Conservation (phyloP, 1,140 invertebrate species). For the Drosophila persimilis region DNA sequence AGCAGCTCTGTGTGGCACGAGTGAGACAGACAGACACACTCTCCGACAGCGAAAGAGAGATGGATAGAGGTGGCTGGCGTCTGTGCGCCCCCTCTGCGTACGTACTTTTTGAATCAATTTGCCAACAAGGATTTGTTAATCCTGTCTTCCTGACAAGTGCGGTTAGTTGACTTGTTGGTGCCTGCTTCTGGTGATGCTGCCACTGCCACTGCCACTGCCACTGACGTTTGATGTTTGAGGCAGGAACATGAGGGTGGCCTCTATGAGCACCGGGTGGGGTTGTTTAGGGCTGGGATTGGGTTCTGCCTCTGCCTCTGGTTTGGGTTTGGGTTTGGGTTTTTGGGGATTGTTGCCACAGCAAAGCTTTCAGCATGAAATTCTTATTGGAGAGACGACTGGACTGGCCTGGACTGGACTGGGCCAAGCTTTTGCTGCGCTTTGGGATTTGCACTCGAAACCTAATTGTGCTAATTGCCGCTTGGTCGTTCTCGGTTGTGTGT, state of each 20-base stretch:
- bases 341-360: constrained; percentile 15
- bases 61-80: constrained; percentile 21
- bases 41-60: constrained; percentile 1
- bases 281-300: neutral
- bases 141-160: constrained; percentile 82
- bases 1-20: constrained; percentile 7
- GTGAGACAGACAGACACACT: neutral
- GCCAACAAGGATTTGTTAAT: constrained; percentile 82
- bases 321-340: constrained; percentile 1
- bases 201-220: constrained; percentile 17
- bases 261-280: constrained; percentile 7
- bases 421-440: constrained; percentile 58
- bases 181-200: constrained; percentile 27
- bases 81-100: constrained; percentile 43
- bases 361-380: constrained; percentile 80
- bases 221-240: constrained; percentile 72
- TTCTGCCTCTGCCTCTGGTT: neutral
- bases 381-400: constrained; percentile 48
- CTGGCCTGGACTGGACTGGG: constrained; percentile 1
- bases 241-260: constrained; percentile 22
- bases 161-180: constrained; percentile 80
- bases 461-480: constrained; percentile 80
- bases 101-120: constrained; percentile 82
- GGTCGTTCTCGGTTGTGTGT: constrained; percentile 28
- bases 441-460: constrained; percentile 82